Base-by-base conservation (phyloP, 1,140 invertebrate species). In the Brachionus rotundiformis region DNA sequence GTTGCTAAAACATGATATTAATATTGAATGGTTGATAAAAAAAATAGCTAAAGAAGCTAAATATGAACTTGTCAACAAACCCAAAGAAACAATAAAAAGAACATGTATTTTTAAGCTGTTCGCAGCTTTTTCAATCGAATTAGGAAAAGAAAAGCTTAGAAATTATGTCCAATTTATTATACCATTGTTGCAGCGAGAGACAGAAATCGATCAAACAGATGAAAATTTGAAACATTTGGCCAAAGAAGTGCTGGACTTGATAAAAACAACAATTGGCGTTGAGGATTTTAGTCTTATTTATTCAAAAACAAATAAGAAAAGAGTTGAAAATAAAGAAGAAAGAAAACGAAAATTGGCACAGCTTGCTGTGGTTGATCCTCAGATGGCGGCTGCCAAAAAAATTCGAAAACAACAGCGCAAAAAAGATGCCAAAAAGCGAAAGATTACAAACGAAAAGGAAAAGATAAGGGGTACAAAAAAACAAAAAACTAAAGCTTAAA, bases 361-460 rank as follows among this genome's bases (percentile, higher is more conserved):
- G 27, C 83, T 88, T 89, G 88, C 91, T 86, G 91, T 94, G 0
- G 91, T 91, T 0, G 90, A 94, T 88, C 93, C 93, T 27, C 92
- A 93, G 84, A 88, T 90, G 82, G 92, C 92, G 31, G 93, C 92
- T 0, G 92, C 92, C 85, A 91, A 91, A 85, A 93, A 93, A 88
- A 90, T 94, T 4, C 91, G 91, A 63, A 90, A 91, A 82, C 91
- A 93, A 83, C 90, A 92, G 82, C 92, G 91, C 84, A 94, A 94
- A 84, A 92, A 92, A 84, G 91, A 91, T 81, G 87, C 91, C 0
- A 93, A 92, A 84, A 93, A 93, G 27, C 6, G 76, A 10, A 79
- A 79, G 25, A 79, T 73, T 23, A 44, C 68, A 47, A 41, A 41
- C 23, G 68, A 16, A 44, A 73, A 73, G 27, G 36, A 39, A 36